These are phyloP conservation scores for Drosophila bifasciata DNA, from an alignment of 1,140 invertebrate genomes.

Conservation along the genomic window DNA sequence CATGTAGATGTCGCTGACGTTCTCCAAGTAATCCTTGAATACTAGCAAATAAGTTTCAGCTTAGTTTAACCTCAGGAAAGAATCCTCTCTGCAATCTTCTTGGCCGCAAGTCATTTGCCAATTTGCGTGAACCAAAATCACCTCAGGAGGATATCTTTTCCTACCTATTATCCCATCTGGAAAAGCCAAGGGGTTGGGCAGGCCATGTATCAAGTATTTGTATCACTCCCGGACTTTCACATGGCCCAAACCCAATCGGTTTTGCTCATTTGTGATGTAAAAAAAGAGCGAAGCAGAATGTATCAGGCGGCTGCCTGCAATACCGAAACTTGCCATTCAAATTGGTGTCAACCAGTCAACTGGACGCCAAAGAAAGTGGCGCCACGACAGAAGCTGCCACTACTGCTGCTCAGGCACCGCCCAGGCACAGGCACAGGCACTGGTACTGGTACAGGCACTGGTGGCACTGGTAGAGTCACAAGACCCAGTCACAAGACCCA, in stretches of 20 bases:
- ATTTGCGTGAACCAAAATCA: constrained; percentile 27
- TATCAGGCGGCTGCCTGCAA: constrained; percentile 1
- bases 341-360: constrained; percentile 78
- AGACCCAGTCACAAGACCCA: constrained; percentile 15
- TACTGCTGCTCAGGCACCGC: constrained; percentile 8
- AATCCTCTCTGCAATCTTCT: constrained; percentile 19
- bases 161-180: too few species aligned
- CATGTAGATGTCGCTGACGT: too few species aligned
- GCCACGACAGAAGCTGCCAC: constrained; percentile 41
- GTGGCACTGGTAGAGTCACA: constrained; percentile 3
- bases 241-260: constrained; percentile 46
- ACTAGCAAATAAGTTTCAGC: neutral
- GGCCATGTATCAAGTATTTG: constrained; percentile 37
- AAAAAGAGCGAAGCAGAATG: constrained; percentile 40
- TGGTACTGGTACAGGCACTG: constrained; percentile 3
- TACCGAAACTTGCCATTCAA: constrained; percentile 71
- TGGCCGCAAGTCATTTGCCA: constrained; percentile 16
- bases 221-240: constrained; percentile 59
- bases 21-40: neutral
- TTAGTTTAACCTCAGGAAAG: constrained; percentile 1
- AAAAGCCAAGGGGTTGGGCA: constrained; percentile 19
- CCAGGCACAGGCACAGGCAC: constrained; percentile 15
- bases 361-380: constrained; percentile 77
- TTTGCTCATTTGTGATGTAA: constrained; percentile 60
- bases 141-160: neutral